Percentiles rank a stretch among this genome's conserved stretches.
Conservation (phyloP, 2,113 vertebrate genomes). For the Pterocles burchelli region DNA sequence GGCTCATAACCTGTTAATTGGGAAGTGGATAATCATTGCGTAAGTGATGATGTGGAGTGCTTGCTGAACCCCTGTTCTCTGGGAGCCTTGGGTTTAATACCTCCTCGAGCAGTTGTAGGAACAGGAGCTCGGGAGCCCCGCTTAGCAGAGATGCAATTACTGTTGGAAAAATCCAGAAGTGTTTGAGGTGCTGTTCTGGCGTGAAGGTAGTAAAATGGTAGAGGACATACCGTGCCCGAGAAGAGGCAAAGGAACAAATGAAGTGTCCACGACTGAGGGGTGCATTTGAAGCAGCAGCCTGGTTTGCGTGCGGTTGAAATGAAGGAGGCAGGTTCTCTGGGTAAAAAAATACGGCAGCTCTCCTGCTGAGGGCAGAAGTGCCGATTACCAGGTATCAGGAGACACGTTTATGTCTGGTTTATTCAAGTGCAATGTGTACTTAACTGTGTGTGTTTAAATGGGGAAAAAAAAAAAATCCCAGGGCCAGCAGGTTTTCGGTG, state of each 20-base stretch:
- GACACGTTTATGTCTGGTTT: rapidly evolving
- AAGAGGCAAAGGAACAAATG: neutral
- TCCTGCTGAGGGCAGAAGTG: neutral
- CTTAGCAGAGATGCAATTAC: neutral
- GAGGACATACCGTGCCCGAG: neutral
- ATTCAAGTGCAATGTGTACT: neutral
- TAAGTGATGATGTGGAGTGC: neutral
- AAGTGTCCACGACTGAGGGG: rapidly evolving
- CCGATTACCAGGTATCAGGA: neutral
- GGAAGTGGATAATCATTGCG: neutral
- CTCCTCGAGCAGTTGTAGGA: neutral
- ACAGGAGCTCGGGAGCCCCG: neutral
- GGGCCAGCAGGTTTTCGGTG: rapidly evolving
- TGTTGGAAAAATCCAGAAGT: neutral
- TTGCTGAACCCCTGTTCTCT: neutral
- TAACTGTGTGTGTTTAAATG: neutral
- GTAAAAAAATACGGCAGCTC: neutral
- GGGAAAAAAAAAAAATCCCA: rapidly evolving
- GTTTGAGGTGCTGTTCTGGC: neutral
- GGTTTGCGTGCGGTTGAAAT: rapidly evolving
- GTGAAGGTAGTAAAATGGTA: neutral
- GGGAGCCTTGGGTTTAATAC: neutral
- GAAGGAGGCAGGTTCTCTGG: neutral
- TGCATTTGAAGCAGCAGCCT: neutral
- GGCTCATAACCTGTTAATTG: neutral